Percentiles rank a stretch among this genome's conserved stretches.
These are phyloP conservation scores for Tryphoninae sp. DNA, from an alignment of 2,888 invertebrate species.

Conservation along the genomic window DNA sequence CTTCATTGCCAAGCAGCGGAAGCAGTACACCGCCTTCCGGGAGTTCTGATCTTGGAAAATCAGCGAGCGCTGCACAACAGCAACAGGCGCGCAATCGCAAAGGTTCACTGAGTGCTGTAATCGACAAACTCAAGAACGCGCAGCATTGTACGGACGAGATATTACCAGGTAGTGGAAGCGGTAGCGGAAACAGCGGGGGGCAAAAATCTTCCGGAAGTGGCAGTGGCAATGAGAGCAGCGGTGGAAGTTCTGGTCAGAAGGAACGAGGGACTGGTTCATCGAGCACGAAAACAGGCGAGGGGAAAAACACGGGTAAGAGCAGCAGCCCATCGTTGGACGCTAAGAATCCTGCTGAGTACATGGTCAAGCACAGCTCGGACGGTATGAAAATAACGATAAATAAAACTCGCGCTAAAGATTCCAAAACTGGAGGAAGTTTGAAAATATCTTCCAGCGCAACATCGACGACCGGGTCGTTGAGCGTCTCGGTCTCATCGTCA, in stretches of 20 bases:
- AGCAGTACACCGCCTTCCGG: constrained; percentile 83
- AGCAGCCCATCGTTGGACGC: constrained; percentile 81
- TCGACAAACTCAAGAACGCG: constrained; percentile 92
- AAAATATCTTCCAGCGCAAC: constrained; percentile 73
- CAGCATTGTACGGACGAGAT: constrained; percentile 86
- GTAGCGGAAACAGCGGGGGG: constrained; percentile 79
- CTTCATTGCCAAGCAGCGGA: constrained; percentile 70
- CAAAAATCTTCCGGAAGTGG: constrained; percentile 73
- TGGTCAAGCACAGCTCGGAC: constrained; percentile 94
- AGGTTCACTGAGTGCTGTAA: constrained; percentile 91
- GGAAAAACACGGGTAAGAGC: constrained; percentile 73
- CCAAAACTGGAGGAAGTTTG: constrained; percentile 80
- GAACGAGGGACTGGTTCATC: constrained; percentile 74
- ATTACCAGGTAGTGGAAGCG: constrained; percentile 82
- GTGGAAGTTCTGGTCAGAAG: constrained; percentile 80
- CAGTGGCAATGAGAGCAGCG: constrained; percentile 78
- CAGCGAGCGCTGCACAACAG: constrained; percentile 82
- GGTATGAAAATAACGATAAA: constrained; percentile 96
- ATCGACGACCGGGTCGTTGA: constrained; percentile 75
- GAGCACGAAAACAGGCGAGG: constrained; percentile 76
- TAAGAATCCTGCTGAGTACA: constrained; percentile 90
- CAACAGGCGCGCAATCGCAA: constrained; percentile 86
- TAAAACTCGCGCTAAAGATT: constrained; percentile 91
- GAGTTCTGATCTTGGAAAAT: constrained; percentile 84
- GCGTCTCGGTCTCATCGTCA: constrained; percentile 78